Conservation (phyloP, 2,888 invertebrate genomes). For the Antitype chi region DNA sequence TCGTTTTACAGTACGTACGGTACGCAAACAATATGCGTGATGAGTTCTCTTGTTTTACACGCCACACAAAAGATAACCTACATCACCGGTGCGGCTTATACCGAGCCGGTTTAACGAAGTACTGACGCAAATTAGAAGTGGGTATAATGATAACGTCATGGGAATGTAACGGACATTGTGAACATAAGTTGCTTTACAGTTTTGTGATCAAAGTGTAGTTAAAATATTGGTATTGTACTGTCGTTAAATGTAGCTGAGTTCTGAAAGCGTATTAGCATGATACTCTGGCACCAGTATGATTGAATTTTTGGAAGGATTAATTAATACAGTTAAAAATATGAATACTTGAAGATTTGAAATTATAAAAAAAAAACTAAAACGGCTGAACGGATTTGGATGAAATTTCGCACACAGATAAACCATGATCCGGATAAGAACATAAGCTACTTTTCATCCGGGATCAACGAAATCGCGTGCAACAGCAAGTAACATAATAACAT, state of each 20-base stretch:
- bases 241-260: not conserved
- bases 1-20: not conserved
- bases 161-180: not conserved
- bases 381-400: too few relatives aligned
- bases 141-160: not conserved
- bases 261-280: not conserved
- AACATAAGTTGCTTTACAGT: not conserved
- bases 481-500: not conserved
- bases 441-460: too few relatives aligned
- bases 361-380: too few relatives aligned
- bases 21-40: constrained; percentile 66
- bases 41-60: constrained; percentile 65
- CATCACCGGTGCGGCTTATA: constrained; percentile 46
- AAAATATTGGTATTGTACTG: not conserved
- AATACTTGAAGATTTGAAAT: too few relatives aligned
- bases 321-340: too few relatives aligned
- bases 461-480: too few relatives aligned
- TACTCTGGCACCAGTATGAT: too few relatives aligned
- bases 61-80: constrained; percentile 60
- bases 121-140: constrained; percentile 33
- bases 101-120: constrained; percentile 43
- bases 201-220: not conserved
- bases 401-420: too few relatives aligned
- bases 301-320: not conserved
- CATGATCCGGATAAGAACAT: too few relatives aligned